Evolutionary conservation across 2,113 vertebrate genomes (phyloP), one percentile per base, ranked within the genome.

Genomic region (Gnathochromis pfefferi): DNA sequence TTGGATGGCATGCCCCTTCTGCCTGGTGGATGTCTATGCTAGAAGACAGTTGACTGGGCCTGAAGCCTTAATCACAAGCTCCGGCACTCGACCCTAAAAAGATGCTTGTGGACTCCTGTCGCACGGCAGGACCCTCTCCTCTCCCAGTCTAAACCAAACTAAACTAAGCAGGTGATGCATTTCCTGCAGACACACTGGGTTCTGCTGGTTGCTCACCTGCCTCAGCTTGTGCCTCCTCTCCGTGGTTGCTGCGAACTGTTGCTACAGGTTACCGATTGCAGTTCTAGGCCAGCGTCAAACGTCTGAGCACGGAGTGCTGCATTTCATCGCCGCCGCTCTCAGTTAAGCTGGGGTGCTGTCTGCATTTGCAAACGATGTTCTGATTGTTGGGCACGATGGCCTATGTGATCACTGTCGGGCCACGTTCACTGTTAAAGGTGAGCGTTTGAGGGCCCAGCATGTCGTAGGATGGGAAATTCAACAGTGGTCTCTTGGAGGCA

Each of bases 221-320:
- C 5, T 26, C 38, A 9, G 65, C n/a, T 70, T 70, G 65, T 23
- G 38, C 2, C 38, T 42, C n/a, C 0, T 73, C 38, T 26, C 1
- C 3, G 8, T 73, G 13, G 40, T 0, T 73, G 38, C 21, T 10
- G 65, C 0, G 6, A 65, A 38, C 60, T 0, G 9, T 35, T 63
- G 31, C 31, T 63, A 63, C 58, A 63, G 65, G 38, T 73, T 73
- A 73, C 38, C 0, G 38, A 1, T 73, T 42, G 12, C 65, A 26
- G 13, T 9, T 26, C 38, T 23, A 0, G n/a, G n/a, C 38, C n/a
- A 45, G 21, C 8, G 2, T 38, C 31, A 19, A 19, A 5, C 1
- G 31, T 1, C 60, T 65, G 60, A 35, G 10, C 60, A n/a, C 3
- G 0, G 6, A 65, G 31, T 65, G 60, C 60, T n/a, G 31, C 60